phyloP scores from a whole-genome alignment of 2,113 vertebrate species.

The Caretta caretta region DNA sequence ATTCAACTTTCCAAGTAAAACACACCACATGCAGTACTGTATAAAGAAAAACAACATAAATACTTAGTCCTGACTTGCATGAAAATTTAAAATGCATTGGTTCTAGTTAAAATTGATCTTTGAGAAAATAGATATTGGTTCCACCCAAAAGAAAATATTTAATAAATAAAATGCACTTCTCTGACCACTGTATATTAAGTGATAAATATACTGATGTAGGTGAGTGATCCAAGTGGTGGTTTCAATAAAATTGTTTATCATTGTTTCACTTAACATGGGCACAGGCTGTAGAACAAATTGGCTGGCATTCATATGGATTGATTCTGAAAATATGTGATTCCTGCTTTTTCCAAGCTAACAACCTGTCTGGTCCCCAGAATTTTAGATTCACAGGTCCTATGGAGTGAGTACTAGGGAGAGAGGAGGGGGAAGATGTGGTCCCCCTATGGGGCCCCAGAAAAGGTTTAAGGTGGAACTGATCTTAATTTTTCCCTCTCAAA shows the following conservation, averaged over 20 bases:
- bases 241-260: conserved; percentile 38
- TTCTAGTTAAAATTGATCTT: conserved; percentile 75
- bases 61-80: conserved; percentile 38
- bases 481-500: background rate
- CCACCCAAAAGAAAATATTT: conserved; percentile 59
- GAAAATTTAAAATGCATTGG: conserved; percentile 65
- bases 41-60: conserved; percentile 64
- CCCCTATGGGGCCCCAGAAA: background rate
- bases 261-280: conserved; percentile 41
- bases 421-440: background rate
- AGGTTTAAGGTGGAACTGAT: background rate
- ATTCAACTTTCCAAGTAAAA: conserved; percentile 47
- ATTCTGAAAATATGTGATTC: background rate
- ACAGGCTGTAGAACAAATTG: conserved; percentile 26
- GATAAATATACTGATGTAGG: conserved; percentile 46
- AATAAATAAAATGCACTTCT: conserved; percentile 65
- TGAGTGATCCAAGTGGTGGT: conserved; percentile 11
- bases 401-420: conserved; percentile 14
- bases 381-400: background rate
- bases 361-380: background rate
- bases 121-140: conserved; percentile 72
- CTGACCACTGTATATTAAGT: conserved; percentile 47
- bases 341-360: background rate
- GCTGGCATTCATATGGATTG: conserved; percentile 9
- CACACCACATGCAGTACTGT: conserved; percentile 6